Percentiles rank a stretch among this genome's conserved stretches.
Evolutionary conservation across 2,888 invertebrate species (phyloP).

Genomic region (Autographa gamma): DNA sequence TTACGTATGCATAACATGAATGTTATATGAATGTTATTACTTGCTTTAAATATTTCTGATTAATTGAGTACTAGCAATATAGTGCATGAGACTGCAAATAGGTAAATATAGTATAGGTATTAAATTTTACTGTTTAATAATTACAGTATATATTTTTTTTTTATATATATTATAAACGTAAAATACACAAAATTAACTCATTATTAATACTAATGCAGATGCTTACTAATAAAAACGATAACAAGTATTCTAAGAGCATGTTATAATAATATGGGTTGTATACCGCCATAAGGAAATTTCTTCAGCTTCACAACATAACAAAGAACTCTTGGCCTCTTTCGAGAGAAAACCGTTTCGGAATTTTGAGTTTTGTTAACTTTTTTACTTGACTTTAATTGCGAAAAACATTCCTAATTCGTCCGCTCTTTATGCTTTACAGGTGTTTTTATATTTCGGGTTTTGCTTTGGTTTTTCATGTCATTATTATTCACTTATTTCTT

Average conservation of each 20-base stretch:
- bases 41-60: no score
- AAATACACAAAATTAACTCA: neutral
- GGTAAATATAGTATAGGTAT: no score
- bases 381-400: slow-evolving; percentile 3
- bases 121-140: no score
- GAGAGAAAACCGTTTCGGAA: neutral
- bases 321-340: neutral
- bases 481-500: neutral
- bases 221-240: neutral
- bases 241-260: neutral
- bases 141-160: no score
- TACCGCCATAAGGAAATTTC: neutral
- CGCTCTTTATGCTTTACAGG: neutral
- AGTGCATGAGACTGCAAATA: no score
- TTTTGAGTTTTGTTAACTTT: slow-evolving; percentile 4
- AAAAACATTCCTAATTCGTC: neutral
- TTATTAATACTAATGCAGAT: no score
- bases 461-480: neutral
- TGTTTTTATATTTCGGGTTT: neutral
- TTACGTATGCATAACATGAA: no score
- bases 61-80: no score
- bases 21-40: no score
- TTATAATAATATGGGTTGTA: neutral
- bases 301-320: neutral
- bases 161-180: no score